Evolutionary conservation across 2,888 invertebrate genomes (phyloP), one percentile per base, ranked within the genome.

Genomic region (Halictus quadricinctus): DNA sequence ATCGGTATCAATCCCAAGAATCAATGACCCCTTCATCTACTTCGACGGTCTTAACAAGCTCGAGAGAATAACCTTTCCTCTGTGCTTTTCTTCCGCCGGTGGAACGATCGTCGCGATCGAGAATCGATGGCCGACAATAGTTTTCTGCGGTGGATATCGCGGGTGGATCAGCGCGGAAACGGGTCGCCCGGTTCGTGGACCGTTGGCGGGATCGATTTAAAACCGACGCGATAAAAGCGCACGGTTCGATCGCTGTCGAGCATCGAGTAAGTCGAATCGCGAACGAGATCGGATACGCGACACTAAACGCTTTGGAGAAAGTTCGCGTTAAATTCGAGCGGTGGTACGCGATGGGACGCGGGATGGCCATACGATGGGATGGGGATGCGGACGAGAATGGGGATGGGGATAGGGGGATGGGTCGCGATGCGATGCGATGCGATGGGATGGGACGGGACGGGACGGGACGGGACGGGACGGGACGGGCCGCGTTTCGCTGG

Each of bases 301-400:
- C n/a, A 5, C 64, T 58, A 66, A 74, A 84, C 84, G 84, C 41
- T 78, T 79, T 64, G 50, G 84, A 75, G 84, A 84, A 84, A 84
- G 79, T 84, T 84, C n/a, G 79, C 79, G 84, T 84, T 72, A 84
- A 84, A 84, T 84, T 79, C 72, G 73, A 60, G 72, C 29, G 46
- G 36, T 8, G 58, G 69, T n/a, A 43, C 48, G 48, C 43, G 70
- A 54, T 25, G 72, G 79, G 72, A 69, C 69, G 64, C 64, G 41
- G 69, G 69, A 29, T 48, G 48, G 54, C 69, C 13, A 54, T n/a
- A 48, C n/a, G 41, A 70, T 43, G 43, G 70, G 70, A 41, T 43
- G 66, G 36, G 66, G 21, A 36, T 36, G 66, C 50, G 66, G 64
- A 64, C 13, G 64, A 54, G 64, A 29, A 60, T 25, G 10, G 69